Percentiles rank a stretch among this genome's conserved stretches.
Conservation (phyloP, 2,113 vertebrate genomes). For the Ceyx melanurus region DNA sequence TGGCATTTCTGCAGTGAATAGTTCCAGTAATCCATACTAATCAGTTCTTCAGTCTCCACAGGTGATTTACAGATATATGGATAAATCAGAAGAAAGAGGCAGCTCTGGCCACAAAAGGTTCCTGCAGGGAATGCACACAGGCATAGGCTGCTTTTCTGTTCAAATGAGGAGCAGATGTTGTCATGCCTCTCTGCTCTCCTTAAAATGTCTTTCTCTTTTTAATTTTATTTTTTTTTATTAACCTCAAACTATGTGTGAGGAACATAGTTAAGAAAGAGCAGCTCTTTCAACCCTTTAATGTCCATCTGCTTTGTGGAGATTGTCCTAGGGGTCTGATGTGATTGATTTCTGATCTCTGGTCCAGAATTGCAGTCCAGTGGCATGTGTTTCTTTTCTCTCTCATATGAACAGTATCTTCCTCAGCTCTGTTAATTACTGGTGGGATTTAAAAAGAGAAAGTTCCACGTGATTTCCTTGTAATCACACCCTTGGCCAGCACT, state of each 20-base stretch:
- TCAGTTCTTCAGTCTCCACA: slow-evolving; percentile 53
- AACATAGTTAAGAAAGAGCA: not conserved
- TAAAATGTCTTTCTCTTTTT: not conserved
- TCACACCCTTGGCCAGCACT: not conserved
- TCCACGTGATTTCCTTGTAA: not conserved
- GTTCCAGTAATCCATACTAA: slow-evolving; percentile 68
- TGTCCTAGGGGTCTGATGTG: not conserved
- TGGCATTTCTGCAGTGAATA: slow-evolving; percentile 60
- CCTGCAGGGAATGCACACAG: slow-evolving; percentile 28
- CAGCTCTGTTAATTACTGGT: not conserved
- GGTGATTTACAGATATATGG: slow-evolving; percentile 55
- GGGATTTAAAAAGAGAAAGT: slow-evolving; percentile 4
- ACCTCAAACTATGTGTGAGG: slow-evolving; percentile 8
- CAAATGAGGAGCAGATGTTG: slow-evolving; percentile 50
- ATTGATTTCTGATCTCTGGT: not conserved
- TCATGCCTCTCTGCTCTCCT: not conserved
- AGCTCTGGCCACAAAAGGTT: slow-evolving; percentile 51
- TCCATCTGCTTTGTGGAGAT: slow-evolving; percentile 1
- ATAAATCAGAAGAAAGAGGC: slow-evolving; percentile 59
- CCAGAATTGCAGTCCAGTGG: not conserved
- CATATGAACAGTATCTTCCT: not conserved
- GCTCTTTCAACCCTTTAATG: not conserved
- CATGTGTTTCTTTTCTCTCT: not conserved
- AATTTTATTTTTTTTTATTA: not conserved
- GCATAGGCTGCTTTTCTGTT: slow-evolving; percentile 25